A percentile compares a stretch with the other conserved stretches of the same genome.
Conservation (phyloP, 1,140 invertebrate genomes). For the Drosophila fuyamai region DNA sequence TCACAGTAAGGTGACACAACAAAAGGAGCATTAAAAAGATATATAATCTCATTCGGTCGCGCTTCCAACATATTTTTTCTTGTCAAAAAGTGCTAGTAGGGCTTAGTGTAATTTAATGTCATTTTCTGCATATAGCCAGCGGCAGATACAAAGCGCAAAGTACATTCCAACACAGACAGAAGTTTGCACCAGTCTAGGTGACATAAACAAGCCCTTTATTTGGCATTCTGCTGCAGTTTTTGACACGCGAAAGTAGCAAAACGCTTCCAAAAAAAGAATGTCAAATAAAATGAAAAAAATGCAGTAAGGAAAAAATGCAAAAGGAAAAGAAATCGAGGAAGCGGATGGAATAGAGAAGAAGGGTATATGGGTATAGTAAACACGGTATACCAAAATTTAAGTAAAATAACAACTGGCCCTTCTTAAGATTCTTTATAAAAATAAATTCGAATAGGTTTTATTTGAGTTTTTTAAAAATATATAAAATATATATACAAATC, state of each 20-base stretch:
- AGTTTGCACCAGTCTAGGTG: conserved; percentile 47
- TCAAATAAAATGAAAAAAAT: conserved; percentile 31
- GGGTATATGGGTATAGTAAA: conserved; percentile 4
- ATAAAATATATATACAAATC: too few relatives aligned
- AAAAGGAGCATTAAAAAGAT: neutral
- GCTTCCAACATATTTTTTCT: neutral
- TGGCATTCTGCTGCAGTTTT: conserved; percentile 74
- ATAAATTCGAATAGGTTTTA: too few relatives aligned
- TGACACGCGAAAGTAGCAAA: conserved; percentile 66
- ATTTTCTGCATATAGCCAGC: conserved; percentile 60
- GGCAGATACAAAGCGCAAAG: conserved; percentile 30
- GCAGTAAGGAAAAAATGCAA: conserved; percentile 42
- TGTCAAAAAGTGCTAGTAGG: conserved; percentile 27
- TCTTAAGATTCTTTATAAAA: too few relatives aligned
- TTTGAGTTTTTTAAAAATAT: too few relatives aligned
- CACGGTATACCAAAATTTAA: neutral
- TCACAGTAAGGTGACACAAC: neutral
- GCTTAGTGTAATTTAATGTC: conserved; percentile 54
- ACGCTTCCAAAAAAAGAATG: conserved; percentile 41
- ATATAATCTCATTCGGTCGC: neutral
- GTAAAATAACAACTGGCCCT: too few relatives aligned
- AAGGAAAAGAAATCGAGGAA: conserved; percentile 51
- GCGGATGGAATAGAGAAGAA: conserved; percentile 8
- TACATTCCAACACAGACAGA: neutral
- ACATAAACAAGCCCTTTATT: conserved; percentile 81